Evolutionary conservation across 2,113 vertebrate genomes (phyloP), one percentile per base, ranked within the genome.

Genomic region (Brachyhypopomus gauderio): DNA sequence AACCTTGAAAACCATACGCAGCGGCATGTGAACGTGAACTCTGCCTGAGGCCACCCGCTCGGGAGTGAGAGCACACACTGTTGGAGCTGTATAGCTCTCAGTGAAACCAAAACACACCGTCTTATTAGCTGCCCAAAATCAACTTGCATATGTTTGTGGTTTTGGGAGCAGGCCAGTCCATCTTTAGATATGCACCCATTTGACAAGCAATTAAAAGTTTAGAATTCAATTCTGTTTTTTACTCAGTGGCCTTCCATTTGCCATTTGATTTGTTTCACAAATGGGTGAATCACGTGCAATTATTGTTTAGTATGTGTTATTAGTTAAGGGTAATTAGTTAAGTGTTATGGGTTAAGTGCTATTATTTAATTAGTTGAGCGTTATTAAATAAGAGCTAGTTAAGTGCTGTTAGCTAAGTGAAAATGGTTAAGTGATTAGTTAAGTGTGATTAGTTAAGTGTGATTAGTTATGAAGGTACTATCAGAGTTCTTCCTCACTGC

Each of bases 141-240:
- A 62, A 72, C n/a, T 16, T 23, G 60, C 83, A 73, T 69, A 74
- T 69, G 83, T 62, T 78, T 60, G n/a, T 34, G 67, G 72, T 77
- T 84, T 84, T 76, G 79, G 79, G 38, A 55, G 63, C 60, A 62
- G 56, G 75, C 79, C 79, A 81, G 75, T 69, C 75, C 79, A 81
- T 72, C 72, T 81, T 81, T 75, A 72, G 72, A 73, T 59, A 62
- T 23, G 72, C 72, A 75, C 16, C 48, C 72, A 12, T 69, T 75
- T 58, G 79, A 22, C 72, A 81, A 69, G 79, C 79, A 81, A 81
- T 81, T 81, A 81, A 81, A 81, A 81, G 79, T 81, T 81, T 75
- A 58, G 79, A 67, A 58, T 75, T 63, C 55, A 60, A 41, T 72
- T 60, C 71, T 9, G 7, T 64, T 64, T 41, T 58, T 67, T 52